A percentile compares a stretch with the other conserved stretches of the same genome.
Evolutionary conservation across 2,797 vertebrate species (phyloP).

Genomic region (Chrosomus eos): DNA sequence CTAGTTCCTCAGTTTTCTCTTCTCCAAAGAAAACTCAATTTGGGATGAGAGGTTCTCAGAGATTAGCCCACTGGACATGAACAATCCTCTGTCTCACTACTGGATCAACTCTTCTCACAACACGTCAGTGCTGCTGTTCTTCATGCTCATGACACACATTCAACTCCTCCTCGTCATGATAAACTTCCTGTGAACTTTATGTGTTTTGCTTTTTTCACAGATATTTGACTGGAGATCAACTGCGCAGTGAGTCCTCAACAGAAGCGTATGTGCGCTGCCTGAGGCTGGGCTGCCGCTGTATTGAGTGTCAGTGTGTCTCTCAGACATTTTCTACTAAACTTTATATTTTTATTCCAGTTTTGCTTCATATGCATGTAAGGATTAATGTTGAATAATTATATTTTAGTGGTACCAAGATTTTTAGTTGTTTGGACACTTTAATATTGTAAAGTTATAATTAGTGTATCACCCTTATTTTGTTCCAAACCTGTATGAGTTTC

Average conservation of each 20-base stretch:
- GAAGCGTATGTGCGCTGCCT: constrained; percentile 94
- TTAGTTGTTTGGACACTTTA: not conserved
- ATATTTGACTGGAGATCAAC: constrained; percentile 96
- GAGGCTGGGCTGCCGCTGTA: constrained; percentile 93
- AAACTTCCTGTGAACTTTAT: constrained; percentile 43
- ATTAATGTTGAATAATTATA: not conserved
- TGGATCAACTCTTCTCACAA: constrained; percentile 99
- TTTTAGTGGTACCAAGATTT: not conserved
- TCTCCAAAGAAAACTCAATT: constrained; percentile 95
- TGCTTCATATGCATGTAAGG: not conserved
- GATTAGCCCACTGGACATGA: constrained; percentile 88
- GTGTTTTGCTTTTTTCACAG: constrained; percentile 69
- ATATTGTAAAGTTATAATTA: not conserved
- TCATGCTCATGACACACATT: constrained; percentile 16
- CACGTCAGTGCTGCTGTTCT: constrained; percentile 84
- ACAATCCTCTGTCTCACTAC: constrained; percentile 96
- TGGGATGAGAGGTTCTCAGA: constrained; percentile 91
- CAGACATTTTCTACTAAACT: not conserved
- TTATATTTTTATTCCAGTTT: not conserved
- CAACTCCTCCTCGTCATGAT: constrained; percentile 10
- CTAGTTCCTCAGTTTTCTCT: constrained; percentile 94
- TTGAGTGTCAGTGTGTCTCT: constrained; percentile 85
- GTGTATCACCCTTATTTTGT: not conserved
- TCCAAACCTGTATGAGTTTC: too few relatives aligned
- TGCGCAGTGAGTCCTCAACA: constrained; percentile 94